Evolutionary conservation across 2,888 invertebrate species (phyloP), one percentile per base, ranked within the genome.

Genomic region (Colletes collaris): DNA sequence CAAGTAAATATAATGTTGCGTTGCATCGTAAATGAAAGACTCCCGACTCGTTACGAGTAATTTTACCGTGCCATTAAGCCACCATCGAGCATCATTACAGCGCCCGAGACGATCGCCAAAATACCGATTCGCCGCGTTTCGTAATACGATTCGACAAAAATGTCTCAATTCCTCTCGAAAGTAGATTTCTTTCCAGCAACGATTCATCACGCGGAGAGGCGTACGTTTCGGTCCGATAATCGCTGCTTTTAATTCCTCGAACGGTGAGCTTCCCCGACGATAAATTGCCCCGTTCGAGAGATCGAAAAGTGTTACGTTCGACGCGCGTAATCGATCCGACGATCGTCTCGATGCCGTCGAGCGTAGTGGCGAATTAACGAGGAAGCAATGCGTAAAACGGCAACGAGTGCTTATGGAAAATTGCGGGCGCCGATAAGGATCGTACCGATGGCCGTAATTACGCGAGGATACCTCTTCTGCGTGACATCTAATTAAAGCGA

Each of bases 401-500:
- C 46, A 46, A 62, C 71, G 71, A 19, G 60, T 62, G 37, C 40
- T 35, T 40, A 49, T 53, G 77, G 68, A 69, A 77, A 77, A 77
- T 67, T 77, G 58, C 35, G 49, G 4, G 49, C 49, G 8, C 37
- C 70, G 79, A 79, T 78, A 78, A 78, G 78, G 59, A 79, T 79
- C 79, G 55, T 19, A 3, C 13, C 19, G 19, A 2, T 46, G 16
- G 2, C 60, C 53, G 44, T 58, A 78, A 79, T 78, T 79, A 70
- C 71, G 58, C n/a, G 44, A 46, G 10, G 52, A 63, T 64, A 58
- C 56, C 40, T 11, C 44, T 5, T 3, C 10, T 27, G 27, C 78
- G 79, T 66, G 79, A 79, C 79, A 79, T 79, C 70, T 78, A 78
- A 79, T 79, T 79, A 79, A 79, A 70, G 71, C 66, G 79, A 79